Base-by-base conservation (phyloP, 2,113 vertebrate genomes). In the Apaloderma vittatum region DNA sequence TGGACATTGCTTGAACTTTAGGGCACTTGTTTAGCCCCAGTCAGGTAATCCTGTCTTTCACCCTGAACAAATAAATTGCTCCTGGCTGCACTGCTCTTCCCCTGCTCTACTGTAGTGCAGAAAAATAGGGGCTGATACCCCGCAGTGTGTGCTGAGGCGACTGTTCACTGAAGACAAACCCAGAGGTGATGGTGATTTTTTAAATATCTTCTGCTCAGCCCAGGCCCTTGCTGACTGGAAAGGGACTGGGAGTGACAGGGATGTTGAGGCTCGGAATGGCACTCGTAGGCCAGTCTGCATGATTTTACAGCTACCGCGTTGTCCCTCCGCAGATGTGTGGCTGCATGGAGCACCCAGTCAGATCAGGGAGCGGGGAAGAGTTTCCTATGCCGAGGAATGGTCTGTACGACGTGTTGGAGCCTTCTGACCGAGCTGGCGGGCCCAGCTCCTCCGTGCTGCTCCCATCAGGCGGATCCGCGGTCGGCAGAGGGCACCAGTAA, bases 401-500 rank as follows among this genome's bases (percentile, higher is more conserved):
- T 20, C 43, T 34, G 48, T 17, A 11, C 6, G 0, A 23, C 22
- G 27, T 29, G 26, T 84, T 15, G 21, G 76, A 55, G 24, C 27
- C 37, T 65, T 43, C 59, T 2, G 8, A 20, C 12, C 8, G 18
- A 26, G 8, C n/a, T 51, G 68, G 36, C 24, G 9, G 12, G 9
- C 18, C 15, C 37, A 46, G 30, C 20, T 10, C 15, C 9, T 3
- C 4, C 3, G 8, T 22, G 19, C 40, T 26, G 54, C 4, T 43
- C 23, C 21, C 29, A 1, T 6, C 77, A 4, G 61, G 32, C 74
- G 40, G 12, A 11, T 40, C 24, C 3, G 19, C 54, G 52, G 52
- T 55, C 97, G 67, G 92, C 85, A 97, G 97, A 92, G 95, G 96
- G 96, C 96, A 92, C 66, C 90, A 48, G 27, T 5, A n/a, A 26